These are phyloP conservation scores for Nansenia antarctica DNA, from an alignment of 2,113 vertebrate species.

Conservation along the genomic window DNA sequence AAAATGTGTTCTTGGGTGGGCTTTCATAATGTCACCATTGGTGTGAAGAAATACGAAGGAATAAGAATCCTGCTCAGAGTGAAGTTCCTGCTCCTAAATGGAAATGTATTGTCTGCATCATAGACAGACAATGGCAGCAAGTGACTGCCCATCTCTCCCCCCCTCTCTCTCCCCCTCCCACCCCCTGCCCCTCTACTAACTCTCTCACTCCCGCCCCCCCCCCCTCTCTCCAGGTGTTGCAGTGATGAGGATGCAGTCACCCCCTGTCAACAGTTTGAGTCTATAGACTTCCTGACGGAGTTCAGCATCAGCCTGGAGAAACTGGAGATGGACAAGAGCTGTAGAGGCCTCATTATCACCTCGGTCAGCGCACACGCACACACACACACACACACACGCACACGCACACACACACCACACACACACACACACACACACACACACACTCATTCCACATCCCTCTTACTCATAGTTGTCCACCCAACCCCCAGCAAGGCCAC, in stretches of 20 bases:
- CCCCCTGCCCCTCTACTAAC: not conserved
- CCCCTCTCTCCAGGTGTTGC: constrained; percentile 77
- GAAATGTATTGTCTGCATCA: not conserved
- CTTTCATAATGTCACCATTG: too few species aligned
- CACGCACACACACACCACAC: too few species aligned
- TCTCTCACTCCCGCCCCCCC: too few species aligned
- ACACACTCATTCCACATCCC: too few species aligned
- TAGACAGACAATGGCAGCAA: too few species aligned
- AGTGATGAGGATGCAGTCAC: constrained; percentile 81
- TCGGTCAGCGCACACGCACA: constrained; percentile 71
- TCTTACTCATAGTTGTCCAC: too few species aligned
- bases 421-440: too few species aligned
- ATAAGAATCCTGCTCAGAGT: too few species aligned
- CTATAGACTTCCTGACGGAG: constrained; percentile 89
- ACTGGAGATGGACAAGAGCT: constrained; percentile 86
- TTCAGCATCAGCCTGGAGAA: constrained; percentile 86
- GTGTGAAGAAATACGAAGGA: too few species aligned
- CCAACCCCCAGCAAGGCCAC: too few species aligned
- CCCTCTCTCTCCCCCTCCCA: not conserved
- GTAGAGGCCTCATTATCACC: constrained; percentile 85
- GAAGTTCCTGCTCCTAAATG: too few species aligned
- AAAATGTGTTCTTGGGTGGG: too few species aligned
- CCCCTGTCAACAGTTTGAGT: constrained; percentile 90
- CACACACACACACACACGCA: constrained; percentile 3
- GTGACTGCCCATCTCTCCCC: not conserved